Conservation (phyloP, 2,113 vertebrate species). For the Labeo rohita region DNA sequence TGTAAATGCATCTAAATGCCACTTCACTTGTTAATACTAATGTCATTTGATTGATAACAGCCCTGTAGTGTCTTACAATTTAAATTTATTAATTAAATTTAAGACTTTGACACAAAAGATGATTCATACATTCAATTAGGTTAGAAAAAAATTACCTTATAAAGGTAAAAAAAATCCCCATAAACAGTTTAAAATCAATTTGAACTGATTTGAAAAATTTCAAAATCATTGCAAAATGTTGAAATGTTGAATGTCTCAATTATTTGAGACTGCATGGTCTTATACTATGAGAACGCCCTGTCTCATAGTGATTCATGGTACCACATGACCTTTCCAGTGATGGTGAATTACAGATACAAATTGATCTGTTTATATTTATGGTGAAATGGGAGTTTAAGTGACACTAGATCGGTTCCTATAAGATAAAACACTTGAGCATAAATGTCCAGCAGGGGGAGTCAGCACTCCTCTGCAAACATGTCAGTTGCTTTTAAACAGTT, state of each 20-base stretch:
- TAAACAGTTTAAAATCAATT: too few species aligned
- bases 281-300: neutral
- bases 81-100: too few species aligned
- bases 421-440: neutral
- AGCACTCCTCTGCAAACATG: neutral
- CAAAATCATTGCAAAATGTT: too few species aligned
- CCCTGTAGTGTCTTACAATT: too few species aligned
- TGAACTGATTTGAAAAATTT: too few species aligned
- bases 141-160: too few species aligned
- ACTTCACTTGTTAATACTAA: too few species aligned
- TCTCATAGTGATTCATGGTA: neutral
- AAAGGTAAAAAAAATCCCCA: too few species aligned
- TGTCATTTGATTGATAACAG: too few species aligned
- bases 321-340: neutral
- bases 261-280: neutral
- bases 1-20: too few species aligned
- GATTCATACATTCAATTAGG: too few species aligned
- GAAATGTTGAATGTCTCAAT: neutral
- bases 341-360: neutral
- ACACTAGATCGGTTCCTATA: neutral
- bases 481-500: neutral
- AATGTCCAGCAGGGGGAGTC: constrained; percentile 53
- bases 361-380: neutral
- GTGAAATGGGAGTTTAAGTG: neutral
- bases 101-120: too few species aligned